Evolutionary conservation across 2,113 vertebrate species (phyloP).

Genomic region (Tinamus guttatus): DNA sequence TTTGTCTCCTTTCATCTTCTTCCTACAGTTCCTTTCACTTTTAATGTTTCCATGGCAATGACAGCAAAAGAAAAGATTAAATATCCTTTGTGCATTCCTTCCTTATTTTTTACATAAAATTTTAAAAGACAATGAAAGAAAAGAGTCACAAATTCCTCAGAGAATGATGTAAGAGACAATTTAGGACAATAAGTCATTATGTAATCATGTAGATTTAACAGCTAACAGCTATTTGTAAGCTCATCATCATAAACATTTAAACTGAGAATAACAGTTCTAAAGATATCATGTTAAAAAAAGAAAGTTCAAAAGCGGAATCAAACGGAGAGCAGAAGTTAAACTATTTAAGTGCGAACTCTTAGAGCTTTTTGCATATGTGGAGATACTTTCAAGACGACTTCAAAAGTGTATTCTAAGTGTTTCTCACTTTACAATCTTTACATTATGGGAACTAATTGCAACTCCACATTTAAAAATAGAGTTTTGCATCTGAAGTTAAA

Average conservation of each 20-base stretch:
- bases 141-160: background rate
- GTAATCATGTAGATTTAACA: background rate
- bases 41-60: slow-evolving; percentile 67
- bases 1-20: slow-evolving; percentile 40
- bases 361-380: background rate
- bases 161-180: background rate
- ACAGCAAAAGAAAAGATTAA: slow-evolving; percentile 35
- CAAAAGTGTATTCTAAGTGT: background rate
- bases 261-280: background rate
- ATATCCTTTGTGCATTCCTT: slow-evolving; percentile 1
- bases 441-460: background rate
- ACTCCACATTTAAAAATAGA: background rate
- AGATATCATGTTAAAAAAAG: background rate
- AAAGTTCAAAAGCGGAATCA: background rate
- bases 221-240: slow-evolving; percentile 23
- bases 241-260: slow-evolving; percentile 11
- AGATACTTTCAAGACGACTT: background rate
- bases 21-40: slow-evolving; percentile 36
- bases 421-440: background rate
- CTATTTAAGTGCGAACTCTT: background rate
- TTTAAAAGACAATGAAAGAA: background rate
- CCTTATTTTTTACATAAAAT: background rate
- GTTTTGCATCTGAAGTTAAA: background rate
- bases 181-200: background rate
- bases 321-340: background rate